Evolutionary conservation across 2,113 vertebrate genomes (phyloP).

Genomic region (Archocentrus centrarchus): DNA sequence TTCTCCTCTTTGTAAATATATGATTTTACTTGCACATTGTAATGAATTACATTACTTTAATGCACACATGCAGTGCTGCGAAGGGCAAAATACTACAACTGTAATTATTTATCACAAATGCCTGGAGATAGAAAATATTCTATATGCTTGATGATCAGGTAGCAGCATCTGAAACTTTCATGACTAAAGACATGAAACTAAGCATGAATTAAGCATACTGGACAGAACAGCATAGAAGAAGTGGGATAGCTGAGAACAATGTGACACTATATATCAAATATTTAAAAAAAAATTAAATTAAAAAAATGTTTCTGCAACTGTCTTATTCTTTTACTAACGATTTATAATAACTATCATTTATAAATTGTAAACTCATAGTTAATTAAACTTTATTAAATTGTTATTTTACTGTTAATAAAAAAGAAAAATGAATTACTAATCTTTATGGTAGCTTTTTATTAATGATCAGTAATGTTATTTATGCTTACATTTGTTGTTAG

Average conservation of each 20-base stretch:
- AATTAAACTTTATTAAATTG: background rate
- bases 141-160: too few species aligned
- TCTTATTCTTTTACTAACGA: background rate
- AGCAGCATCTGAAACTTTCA: too few species aligned
- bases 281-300: too few species aligned
- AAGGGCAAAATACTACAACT: background rate
- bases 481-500: background rate
- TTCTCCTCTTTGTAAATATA: background rate
- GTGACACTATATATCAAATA: too few species aligned
- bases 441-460: background rate
- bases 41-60: background rate
- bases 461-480: background rate
- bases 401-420: background rate
- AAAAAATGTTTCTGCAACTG: background rate
- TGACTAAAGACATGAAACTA: too few species aligned
- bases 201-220: too few species aligned
- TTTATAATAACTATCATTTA: background rate
- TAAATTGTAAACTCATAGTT: background rate
- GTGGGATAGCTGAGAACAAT: too few species aligned
- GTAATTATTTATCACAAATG: background rate
- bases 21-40: background rate
- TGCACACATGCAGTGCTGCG: accelerated
- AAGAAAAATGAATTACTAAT: background rate
- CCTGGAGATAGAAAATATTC: background rate
- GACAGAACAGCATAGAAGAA: too few species aligned